A percentile compares a stretch with the other conserved stretches of the same genome.
Conservation (phyloP, 1,140 invertebrate species). For the Arctopsyche grandis region DNA sequence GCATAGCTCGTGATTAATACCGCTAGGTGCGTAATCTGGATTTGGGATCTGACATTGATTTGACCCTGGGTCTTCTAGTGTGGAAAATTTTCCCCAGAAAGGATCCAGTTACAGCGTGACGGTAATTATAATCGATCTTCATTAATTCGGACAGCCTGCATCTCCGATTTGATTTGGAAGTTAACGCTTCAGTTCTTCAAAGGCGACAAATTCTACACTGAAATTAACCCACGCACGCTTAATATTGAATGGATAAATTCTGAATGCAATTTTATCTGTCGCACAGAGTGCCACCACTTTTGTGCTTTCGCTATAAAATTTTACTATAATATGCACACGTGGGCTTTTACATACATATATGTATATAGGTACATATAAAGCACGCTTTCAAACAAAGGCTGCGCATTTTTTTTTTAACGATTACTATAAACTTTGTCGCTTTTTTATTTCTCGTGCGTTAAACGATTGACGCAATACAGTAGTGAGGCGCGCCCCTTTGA, state of each 20-base stretch:
- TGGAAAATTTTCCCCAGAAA: too few relatives aligned
- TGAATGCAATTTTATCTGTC: too few relatives aligned
- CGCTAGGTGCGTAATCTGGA: too few relatives aligned
- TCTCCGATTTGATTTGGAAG: neutral
- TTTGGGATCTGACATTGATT: too few relatives aligned
- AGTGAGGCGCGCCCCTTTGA: conserved; percentile 5
- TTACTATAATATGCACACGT: neutral
- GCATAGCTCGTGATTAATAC: too few relatives aligned
- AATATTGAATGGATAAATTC: too few relatives aligned
- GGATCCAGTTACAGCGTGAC: too few relatives aligned
- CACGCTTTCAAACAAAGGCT: neutral
- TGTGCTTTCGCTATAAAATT: neutral
- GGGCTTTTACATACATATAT: neutral
- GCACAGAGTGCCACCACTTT: too few relatives aligned
- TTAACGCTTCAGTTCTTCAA: neutral
- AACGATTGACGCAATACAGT: conserved; percentile 1
- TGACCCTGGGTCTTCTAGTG: too few relatives aligned
- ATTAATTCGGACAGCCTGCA: conserved; percentile 35
- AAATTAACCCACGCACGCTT: too few relatives aligned
- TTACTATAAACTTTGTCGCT: neutral
- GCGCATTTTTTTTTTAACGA: conserved; percentile 2
- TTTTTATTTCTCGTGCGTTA: neutral
- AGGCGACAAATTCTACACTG: neutral
- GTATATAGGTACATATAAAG: neutral
- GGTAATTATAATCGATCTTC: conserved; percentile 37